Percentiles rank a stretch among this genome's conserved stretches.
These are phyloP conservation scores for Macrocentrus cingulum DNA, from an alignment of 1,140 invertebrate genomes.

Conservation along the genomic window DNA sequence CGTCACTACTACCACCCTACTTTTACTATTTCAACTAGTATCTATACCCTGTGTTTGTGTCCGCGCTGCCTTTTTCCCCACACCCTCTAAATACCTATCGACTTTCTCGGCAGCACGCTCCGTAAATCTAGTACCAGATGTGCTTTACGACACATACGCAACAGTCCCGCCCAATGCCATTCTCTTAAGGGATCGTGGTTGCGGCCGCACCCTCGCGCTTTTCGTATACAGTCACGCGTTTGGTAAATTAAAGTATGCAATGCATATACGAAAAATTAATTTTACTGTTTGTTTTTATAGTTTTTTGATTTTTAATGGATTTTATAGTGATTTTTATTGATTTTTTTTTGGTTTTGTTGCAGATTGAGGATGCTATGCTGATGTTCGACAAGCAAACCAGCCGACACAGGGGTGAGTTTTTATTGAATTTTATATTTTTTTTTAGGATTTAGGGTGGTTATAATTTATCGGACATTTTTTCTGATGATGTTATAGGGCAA, in stretches of 20 bases:
- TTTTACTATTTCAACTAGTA: constrained; percentile 7
- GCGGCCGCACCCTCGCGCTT: constrained; percentile 2
- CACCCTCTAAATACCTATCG: constrained; percentile 11
- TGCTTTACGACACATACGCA: constrained; percentile 39
- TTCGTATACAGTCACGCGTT: no score
- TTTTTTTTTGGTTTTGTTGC: constrained; percentile 72
- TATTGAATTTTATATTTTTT: no score
- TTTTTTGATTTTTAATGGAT: no score
- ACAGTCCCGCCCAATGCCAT: constrained; percentile 20
- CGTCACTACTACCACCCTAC: constrained; percentile 8
- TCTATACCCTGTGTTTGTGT: no score
- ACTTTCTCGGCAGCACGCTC: constrained; percentile 32
- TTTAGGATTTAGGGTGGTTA: no score
- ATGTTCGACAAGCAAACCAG: constrained; percentile 99
- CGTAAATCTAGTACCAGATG: constrained; percentile 47
- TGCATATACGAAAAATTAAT: no score
- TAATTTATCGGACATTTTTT: no score
- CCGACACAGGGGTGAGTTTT: constrained; percentile 98
- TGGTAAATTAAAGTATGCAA: no score
- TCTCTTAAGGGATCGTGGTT: constrained; percentile 26
- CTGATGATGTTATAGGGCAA: no score
- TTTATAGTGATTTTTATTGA: no score
- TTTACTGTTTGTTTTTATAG: no score
- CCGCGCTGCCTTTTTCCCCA: not conserved
- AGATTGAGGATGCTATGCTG: constrained; percentile 99